phyloP scores from a whole-genome alignment of 2,113 vertebrate genomes.

The Neofelis nebulosa region DNA sequence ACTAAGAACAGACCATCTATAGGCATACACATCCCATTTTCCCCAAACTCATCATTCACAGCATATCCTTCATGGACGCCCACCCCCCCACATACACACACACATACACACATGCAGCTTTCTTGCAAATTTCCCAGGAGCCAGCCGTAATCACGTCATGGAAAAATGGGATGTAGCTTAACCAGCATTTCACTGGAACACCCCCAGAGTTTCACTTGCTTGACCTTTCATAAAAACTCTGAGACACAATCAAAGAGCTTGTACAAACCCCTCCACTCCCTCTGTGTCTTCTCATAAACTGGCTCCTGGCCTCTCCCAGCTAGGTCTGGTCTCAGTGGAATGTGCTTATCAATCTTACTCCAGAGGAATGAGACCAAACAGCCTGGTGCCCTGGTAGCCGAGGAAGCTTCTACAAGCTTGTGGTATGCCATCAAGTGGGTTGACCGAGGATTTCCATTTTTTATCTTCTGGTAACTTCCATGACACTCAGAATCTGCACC shows the following conservation, averaged over 20 bases:
- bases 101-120: neutral
- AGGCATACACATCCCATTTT: neutral
- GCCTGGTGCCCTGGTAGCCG: slow-evolving; percentile 26
- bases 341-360: slow-evolving; percentile 68
- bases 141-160: neutral
- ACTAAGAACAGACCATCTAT: neutral
- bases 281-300: neutral
- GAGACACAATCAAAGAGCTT: neutral
- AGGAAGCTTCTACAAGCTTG: slow-evolving; percentile 56
- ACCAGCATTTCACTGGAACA: neutral
- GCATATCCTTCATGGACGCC: neutral
- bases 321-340: slow-evolving; percentile 58
- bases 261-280: neutral
- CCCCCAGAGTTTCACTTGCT: neutral
- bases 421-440: slow-evolving; percentile 63
- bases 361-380: slow-evolving; percentile 53
- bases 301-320: slow-evolving; percentile 44
- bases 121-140: neutral
- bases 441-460: slow-evolving; percentile 28
- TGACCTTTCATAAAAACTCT: neutral
- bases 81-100: neutral
- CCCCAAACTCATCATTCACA: neutral
- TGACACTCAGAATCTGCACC: neutral
- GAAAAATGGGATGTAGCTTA: neutral
- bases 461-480: slow-evolving; percentile 46